These are phyloP conservation scores for Origma solitaria DNA, from an alignment of 2,113 vertebrate species.

Conservation along the genomic window DNA sequence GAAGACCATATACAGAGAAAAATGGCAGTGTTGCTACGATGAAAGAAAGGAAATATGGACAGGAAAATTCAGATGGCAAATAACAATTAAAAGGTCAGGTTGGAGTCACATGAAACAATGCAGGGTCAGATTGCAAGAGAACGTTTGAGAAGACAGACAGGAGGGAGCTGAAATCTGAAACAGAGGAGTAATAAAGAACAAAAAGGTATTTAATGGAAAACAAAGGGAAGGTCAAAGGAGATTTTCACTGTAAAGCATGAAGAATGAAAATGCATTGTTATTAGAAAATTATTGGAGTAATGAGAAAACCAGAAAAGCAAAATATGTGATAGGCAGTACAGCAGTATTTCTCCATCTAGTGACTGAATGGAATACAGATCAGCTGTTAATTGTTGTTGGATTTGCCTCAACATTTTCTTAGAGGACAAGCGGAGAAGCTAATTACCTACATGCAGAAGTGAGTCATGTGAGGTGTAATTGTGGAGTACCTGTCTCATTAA, in stretches of 20 bases:
- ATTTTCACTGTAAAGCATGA: not conserved
- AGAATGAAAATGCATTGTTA: not conserved
- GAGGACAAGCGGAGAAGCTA: not conserved
- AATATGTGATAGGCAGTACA: not conserved
- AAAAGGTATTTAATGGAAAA: not conserved
- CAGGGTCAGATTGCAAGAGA: not conserved
- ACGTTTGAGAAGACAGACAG: not conserved
- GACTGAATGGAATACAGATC: not conserved
- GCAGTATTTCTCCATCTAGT: not conserved
- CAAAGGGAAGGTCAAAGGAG: not conserved
- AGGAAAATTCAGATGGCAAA: not conserved
- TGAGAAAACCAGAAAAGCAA: not conserved
- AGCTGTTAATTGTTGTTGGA: not conserved
- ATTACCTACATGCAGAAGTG: not conserved
- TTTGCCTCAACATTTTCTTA: not conserved
- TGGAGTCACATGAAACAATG: not conserved
- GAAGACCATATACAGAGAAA: not conserved
- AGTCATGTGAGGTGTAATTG: not conserved
- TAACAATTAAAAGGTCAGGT: not conserved
- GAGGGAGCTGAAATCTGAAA: conserved; percentile 7
- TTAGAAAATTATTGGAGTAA: not conserved
- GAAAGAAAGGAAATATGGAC: not conserved
- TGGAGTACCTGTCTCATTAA: not conserved
- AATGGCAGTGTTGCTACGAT: not conserved
- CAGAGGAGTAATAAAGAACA: not conserved